phyloP scores from a whole-genome alignment of 2,888 invertebrate species.

The Lamellibrachia columna region DNA sequence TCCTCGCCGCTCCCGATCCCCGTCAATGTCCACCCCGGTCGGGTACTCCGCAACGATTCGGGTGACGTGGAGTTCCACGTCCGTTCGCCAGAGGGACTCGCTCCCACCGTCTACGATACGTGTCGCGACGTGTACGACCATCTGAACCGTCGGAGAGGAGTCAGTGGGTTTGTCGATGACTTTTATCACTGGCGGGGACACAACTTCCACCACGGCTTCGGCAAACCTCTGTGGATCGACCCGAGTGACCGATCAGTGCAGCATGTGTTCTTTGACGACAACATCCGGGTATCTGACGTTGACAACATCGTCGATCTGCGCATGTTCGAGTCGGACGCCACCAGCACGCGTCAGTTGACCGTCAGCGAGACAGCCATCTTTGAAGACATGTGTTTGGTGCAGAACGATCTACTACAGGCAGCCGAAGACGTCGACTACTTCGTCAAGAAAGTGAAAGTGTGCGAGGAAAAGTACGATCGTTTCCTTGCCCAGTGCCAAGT shows the following conservation, averaged over 20 bases:
- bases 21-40: constrained; percentile 50
- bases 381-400: constrained; percentile 59
- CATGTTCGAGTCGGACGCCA: constrained; percentile 45
- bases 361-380: constrained; percentile 50
- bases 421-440: constrained; percentile 59
- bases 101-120: not conserved
- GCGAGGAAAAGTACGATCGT: constrained; percentile 54
- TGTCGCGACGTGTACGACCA: constrained; percentile 52
- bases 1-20: constrained; percentile 44
- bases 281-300: constrained; percentile 58
- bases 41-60: constrained; percentile 44
- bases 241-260: constrained; percentile 52
- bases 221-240: constrained; percentile 63
- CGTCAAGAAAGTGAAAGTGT: constrained; percentile 51
- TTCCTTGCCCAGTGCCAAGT: constrained; percentile 29
- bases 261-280: constrained; percentile 65
- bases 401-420: constrained; percentile 60
- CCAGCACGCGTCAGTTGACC: constrained; percentile 48
- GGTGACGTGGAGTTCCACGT: constrained; percentile 37
- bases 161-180: constrained; percentile 61
- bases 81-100: not conserved
- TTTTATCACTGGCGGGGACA: constrained; percentile 59
- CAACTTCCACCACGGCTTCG: constrained; percentile 53
- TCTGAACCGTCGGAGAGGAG: constrained; percentile 51
- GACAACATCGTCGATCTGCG: constrained; percentile 64